Conservation (phyloP, 1,140 invertebrate genomes). For the Temnothorax curvispinosus region DNA sequence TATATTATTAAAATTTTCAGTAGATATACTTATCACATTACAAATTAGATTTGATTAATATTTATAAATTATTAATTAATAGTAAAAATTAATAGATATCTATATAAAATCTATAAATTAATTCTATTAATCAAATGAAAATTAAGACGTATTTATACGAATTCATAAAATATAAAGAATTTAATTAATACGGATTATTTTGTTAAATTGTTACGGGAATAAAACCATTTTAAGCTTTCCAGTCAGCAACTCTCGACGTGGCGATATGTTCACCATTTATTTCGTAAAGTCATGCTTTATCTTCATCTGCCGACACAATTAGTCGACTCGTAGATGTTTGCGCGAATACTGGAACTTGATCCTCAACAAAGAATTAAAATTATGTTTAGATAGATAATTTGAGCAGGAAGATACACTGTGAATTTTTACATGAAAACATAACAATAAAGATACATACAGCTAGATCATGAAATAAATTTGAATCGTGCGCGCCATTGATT, state of each 20-base stretch:
- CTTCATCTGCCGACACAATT: conserved; percentile 26
- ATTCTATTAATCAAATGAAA: background rate
- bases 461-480: background rate
- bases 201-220: background rate
- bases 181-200: background rate
- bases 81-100: too few relatives aligned
- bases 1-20: background rate
- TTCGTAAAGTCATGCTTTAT: conserved; percentile 7
- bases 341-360: background rate
- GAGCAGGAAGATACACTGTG: background rate
- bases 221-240: background rate
- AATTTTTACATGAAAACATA: background rate
- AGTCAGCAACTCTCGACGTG: background rate
- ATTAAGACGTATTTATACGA: background rate
- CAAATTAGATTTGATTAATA: background rate
- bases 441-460: background rate
- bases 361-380: background rate
- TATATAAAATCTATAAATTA: background rate
- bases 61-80: background rate
- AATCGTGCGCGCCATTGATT: background rate
- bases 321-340: background rate
- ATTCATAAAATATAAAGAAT: background rate
- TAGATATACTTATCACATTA: background rate
- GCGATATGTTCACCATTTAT: background rate
- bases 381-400: background rate